Evolutionary conservation across 2,797 vertebrate genomes (phyloP).

Genomic region (Parauchenoglanis punctatus): DNA sequence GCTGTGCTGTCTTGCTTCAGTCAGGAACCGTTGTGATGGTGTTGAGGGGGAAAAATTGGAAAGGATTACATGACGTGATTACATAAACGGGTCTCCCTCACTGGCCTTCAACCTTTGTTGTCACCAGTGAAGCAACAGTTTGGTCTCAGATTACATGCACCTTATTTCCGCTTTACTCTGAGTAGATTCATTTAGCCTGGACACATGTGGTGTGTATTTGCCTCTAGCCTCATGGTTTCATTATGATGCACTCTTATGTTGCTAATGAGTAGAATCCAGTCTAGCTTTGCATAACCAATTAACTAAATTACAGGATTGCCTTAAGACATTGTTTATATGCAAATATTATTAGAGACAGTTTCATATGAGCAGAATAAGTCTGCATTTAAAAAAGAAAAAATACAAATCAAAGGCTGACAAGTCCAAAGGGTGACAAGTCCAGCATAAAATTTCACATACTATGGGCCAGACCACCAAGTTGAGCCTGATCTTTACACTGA

Average conservation of each 20-base stretch:
- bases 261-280: not conserved
- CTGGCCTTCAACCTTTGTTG: not conserved
- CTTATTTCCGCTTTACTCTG: not conserved
- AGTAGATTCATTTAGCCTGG: not conserved
- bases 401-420: not conserved
- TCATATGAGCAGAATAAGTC: not conserved
- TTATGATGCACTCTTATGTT: not conserved
- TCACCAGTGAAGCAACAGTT: not conserved
- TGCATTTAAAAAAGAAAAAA: not conserved
- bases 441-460: not conserved
- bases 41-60: not conserved
- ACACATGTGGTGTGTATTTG: not conserved
- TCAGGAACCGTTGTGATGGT: not conserved
- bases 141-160: not conserved
- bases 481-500: not conserved
- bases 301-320: no score
- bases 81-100: not conserved
- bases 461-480: not conserved
- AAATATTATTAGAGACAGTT: not conserved
- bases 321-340: no score
- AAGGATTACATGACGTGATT: no score
- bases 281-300: not conserved
- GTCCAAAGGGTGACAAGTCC: not conserved
- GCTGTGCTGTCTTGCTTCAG: not conserved
- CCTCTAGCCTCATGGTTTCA: not conserved